Conservation (phyloP, 2,888 invertebrate species). For the Drosophila gaucha region DNA sequence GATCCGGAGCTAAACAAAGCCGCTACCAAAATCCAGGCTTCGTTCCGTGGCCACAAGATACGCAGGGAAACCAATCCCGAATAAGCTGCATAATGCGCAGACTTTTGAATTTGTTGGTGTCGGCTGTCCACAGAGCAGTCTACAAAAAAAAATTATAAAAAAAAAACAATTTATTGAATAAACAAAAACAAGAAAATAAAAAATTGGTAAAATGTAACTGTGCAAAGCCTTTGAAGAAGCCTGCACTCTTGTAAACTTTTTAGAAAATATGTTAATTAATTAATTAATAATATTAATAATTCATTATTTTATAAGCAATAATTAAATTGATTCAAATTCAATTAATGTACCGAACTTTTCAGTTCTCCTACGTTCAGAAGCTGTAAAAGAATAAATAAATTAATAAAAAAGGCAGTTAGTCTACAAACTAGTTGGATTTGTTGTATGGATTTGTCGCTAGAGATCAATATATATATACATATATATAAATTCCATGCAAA, state of each 20-base stretch:
- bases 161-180: conserved; percentile 28
- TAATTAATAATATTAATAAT: conserved; percentile 39
- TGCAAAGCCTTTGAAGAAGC: conserved; percentile 46
- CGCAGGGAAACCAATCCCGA: conserved; percentile 88
- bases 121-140: conserved; percentile 49
- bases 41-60: conserved; percentile 95
- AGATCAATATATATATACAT: not conserved
- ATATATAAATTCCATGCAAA: conserved; percentile 1
- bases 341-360: conserved; percentile 31
- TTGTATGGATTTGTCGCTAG: conserved; percentile 20
- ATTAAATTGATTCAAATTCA: conserved; percentile 17
- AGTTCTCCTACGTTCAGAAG: conserved; percentile 34
- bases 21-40: conserved; percentile 96
- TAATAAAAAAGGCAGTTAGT: not conserved
- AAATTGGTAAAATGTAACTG: conserved; percentile 68
- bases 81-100: conserved; percentile 55
- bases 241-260: conserved; percentile 66
- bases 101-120: conserved; percentile 63
- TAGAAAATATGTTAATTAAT: conserved; percentile 69
- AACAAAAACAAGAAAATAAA: conserved; percentile 9
- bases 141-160: conserved; percentile 25
- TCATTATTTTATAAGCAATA: conserved; percentile 63
- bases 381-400: conserved; percentile 4
- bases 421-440: conserved; percentile 6
- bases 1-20: conserved; percentile 95